Evolutionary conservation across 2,113 vertebrate species (phyloP).

Genomic region (Bucco capensis): DNA sequence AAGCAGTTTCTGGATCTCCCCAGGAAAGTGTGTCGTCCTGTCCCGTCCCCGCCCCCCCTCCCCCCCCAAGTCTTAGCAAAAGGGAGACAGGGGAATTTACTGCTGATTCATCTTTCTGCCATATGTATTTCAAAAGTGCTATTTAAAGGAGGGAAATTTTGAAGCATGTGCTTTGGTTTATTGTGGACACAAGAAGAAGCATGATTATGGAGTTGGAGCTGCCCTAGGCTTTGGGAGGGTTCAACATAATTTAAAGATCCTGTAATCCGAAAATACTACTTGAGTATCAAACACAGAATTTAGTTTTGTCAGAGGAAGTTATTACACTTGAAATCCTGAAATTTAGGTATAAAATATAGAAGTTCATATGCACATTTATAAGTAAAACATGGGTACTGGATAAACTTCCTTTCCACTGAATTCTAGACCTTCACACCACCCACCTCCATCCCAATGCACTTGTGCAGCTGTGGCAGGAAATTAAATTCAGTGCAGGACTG

Average conservation of each 20-base stretch:
- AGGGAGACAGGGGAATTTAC: not conserved
- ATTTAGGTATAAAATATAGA: not conserved
- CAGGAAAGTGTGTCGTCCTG: not conserved
- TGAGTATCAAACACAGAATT: not conserved
- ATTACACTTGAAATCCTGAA: not conserved
- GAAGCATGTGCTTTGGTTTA: not conserved
- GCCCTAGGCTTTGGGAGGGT: not conserved
- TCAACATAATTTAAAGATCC: not conserved
- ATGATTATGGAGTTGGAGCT: not conserved
- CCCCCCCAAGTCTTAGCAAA: not conserved
- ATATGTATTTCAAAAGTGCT: not conserved
- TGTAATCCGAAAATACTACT: not conserved
- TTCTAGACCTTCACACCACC: not conserved
- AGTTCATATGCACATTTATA: not conserved
- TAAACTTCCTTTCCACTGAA: not conserved
- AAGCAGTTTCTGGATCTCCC: not conserved
- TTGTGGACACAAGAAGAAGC: not conserved
- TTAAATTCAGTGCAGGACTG: constrained; percentile 39
- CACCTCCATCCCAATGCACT: not conserved
- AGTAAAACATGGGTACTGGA: not conserved
- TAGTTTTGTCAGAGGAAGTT: not conserved
- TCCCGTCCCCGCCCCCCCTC: not conserved
- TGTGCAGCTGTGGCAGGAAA: constrained; percentile 25
- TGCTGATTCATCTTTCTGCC: not conserved
- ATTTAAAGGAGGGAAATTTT: not conserved